Conservation (phyloP, 2,888 invertebrate species). For the Thysanoteuthis rhombus region DNA sequence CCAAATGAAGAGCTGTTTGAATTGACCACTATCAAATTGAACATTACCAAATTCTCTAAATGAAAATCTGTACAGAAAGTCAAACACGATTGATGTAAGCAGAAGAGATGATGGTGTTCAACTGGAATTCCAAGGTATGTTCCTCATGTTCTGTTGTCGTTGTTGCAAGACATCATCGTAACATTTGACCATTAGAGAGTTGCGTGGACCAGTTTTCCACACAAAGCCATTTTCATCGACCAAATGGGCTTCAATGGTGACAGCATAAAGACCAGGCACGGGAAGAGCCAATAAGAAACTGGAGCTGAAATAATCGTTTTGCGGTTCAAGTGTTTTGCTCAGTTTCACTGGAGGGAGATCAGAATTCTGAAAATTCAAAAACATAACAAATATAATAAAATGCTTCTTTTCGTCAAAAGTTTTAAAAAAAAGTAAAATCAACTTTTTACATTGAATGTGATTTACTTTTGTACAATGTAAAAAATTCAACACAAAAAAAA, state of each 20-base stretch:
- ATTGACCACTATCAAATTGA: no score
- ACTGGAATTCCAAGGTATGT: conserved; percentile 14
- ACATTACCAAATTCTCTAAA: no score
- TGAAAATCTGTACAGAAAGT: no score
- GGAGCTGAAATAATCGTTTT: conserved; percentile 92
- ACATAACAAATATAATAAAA: background rate
- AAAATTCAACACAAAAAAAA: no score
- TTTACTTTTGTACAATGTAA: no score
- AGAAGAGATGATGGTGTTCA: background rate
- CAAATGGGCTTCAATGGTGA: conserved; percentile 82
- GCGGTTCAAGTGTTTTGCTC: conserved; percentile 85
- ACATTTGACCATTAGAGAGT: conserved; percentile 80
- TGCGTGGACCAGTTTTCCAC: conserved; percentile 91
- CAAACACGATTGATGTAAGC: no score
- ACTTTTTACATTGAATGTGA: no score
- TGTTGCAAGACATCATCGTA: conserved; percentile 72
- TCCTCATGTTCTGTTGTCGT: conserved; percentile 44
- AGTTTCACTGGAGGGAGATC: conserved; percentile 69
- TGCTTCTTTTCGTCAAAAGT: background rate
- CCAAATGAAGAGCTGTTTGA: no score
- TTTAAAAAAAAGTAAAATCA: no score
- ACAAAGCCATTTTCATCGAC: conserved; percentile 84
- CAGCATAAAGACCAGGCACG: conserved; percentile 74
- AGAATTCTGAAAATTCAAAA: conserved; percentile 44
- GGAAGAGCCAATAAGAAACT: conserved; percentile 84